Percentiles rank a stretch among this genome's conserved stretches.
Evolutionary conservation across 2,113 vertebrate genomes (phyloP).

Genomic region (Caranx melampygus): DNA sequence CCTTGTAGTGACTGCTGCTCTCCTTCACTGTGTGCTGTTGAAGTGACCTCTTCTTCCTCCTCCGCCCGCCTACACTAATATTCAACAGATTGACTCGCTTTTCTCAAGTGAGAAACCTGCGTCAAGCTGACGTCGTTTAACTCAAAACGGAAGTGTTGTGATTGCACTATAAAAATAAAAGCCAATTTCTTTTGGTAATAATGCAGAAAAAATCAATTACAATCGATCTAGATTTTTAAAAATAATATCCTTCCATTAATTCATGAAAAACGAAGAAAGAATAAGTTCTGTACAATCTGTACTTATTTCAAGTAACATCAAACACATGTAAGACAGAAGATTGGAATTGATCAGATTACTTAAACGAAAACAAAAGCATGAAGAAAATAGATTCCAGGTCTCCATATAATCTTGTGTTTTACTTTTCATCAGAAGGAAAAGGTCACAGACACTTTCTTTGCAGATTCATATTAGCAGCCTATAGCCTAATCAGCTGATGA

Average conservation of each 20-base stretch:
- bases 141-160: background rate
- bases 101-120: background rate
- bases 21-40: background rate
- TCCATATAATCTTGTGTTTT: too few relatives aligned
- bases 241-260: too few relatives aligned
- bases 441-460: background rate
- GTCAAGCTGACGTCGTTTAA: background rate
- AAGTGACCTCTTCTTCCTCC: background rate
- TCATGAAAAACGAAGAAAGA: too few relatives aligned
- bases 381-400: background rate
- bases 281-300: too few relatives aligned
- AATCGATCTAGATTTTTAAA: too few relatives aligned
- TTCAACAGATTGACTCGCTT: constrained; percentile 14
- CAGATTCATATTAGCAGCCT: background rate
- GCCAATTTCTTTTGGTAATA: background rate
- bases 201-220: too few relatives aligned
- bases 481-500: background rate
- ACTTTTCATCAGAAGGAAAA: too few relatives aligned
- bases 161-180: background rate
- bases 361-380: too few relatives aligned
- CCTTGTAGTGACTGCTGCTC: background rate
- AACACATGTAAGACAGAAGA: too few relatives aligned
- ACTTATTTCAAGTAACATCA: too few relatives aligned
- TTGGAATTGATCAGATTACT: background rate
- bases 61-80: background rate